These are phyloP conservation scores for Thalassophryne amazonica DNA, from an alignment of 2,797 vertebrate genomes.

Conservation along the genomic window DNA sequence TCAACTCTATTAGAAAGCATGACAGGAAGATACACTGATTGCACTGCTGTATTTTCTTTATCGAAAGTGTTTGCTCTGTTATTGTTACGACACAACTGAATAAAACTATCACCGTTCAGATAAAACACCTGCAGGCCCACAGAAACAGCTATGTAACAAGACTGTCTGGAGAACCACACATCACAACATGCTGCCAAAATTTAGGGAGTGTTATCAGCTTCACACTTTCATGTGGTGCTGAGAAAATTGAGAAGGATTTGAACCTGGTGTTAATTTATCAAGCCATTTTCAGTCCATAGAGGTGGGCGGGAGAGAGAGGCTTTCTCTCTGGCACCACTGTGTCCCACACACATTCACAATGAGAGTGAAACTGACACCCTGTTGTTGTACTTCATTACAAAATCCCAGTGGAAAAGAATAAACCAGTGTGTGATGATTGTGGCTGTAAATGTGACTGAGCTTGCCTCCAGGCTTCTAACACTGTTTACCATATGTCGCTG, in stretches of 20 bases:
- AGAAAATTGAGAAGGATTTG: conserved; percentile 17
- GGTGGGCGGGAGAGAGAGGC: not conserved
- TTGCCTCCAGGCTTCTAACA: conserved; percentile 21
- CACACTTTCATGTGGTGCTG: not conserved
- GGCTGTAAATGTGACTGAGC: conserved; percentile 17
- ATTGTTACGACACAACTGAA: no score
- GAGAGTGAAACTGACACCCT: not conserved
- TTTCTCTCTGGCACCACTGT: no score
- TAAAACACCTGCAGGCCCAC: not conserved
- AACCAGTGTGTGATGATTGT: conserved; percentile 11
- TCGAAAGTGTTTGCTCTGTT: no score
- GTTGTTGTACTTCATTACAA: conserved; percentile 6
- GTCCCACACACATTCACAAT: not conserved
- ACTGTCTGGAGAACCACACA: conserved; percentile 15
- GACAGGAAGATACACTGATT: no score
- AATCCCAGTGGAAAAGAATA: conserved; percentile 13
- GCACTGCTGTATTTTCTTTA: no score
- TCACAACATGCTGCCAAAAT: not conserved
- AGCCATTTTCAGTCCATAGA: not conserved
- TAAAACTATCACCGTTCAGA: no score
- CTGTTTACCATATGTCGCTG: conserved; percentile 11
- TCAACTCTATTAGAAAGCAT: no score
- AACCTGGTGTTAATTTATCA: not conserved
- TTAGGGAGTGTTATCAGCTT: not conserved
- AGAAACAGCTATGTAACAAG: not conserved